Conservation (phyloP, 2,888 invertebrate genomes). For the Zelleria hepariella region DNA sequence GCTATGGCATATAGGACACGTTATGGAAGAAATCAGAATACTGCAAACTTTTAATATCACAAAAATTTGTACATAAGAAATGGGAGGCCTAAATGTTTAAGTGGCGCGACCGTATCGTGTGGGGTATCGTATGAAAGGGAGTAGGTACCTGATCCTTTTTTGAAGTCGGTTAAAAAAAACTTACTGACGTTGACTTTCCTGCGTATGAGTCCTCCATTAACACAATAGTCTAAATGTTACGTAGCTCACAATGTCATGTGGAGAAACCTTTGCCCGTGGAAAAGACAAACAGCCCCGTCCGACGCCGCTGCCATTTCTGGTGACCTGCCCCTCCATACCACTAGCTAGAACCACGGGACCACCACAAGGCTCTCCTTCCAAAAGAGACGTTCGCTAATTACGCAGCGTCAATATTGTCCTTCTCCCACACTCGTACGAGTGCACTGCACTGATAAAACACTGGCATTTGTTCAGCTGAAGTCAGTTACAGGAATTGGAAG, state of each 20-base stretch:
- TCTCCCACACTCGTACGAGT: neutral
- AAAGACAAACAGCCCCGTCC: neutral
- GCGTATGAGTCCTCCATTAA: too few species aligned
- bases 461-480: neutral
- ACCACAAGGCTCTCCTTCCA: neutral
- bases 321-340: neutral
- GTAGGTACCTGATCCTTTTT: too few species aligned
- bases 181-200: too few species aligned
- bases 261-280: neutral
- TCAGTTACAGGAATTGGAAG: neutral
- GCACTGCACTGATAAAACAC: neutral
- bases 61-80: too few species aligned
- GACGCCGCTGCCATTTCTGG: neutral
- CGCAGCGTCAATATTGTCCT: neutral
- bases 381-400: neutral
- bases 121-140: too few species aligned
- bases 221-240: too few species aligned
- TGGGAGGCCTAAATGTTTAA: too few species aligned
- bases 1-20: too few species aligned
- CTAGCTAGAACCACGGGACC: neutral
- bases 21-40: too few species aligned
- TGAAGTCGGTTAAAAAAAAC: too few species aligned
- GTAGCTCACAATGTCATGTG: neutral
- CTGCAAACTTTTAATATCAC: too few species aligned
- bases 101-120: too few species aligned